A percentile compares a stretch with the other conserved stretches of the same genome.
Conservation (phyloP, 2,113 vertebrate genomes). For the Chauna torquata region DNA sequence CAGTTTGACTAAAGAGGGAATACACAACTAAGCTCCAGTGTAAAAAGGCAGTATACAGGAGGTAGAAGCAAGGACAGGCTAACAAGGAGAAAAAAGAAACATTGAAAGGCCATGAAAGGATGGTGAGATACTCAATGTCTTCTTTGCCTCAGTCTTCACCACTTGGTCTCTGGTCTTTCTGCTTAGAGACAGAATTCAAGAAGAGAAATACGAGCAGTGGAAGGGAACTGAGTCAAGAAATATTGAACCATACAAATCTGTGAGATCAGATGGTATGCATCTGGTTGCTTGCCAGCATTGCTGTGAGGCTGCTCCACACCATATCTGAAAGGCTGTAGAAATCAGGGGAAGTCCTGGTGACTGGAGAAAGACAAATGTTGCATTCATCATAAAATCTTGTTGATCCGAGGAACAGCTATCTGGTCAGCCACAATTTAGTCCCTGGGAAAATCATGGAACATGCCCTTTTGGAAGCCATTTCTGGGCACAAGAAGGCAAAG, state of each 20-base stretch:
- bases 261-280: not conserved
- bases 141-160: not conserved
- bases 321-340: not conserved
- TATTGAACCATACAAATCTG: not conserved
- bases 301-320: not conserved
- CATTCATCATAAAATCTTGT: not conserved
- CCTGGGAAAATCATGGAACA: not conserved
- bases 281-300: not conserved
- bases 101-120: not conserved
- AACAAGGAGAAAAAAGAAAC: not conserved
- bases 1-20: not conserved
- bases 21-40: not conserved
- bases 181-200: not conserved
- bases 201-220: not conserved
- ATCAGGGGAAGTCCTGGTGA: not conserved
- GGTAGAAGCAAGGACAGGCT: not conserved
- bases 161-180: not conserved
- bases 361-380: not conserved
- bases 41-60: not conserved
- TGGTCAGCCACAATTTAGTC: not conserved
- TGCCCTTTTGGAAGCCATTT: not conserved
- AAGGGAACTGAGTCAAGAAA: not conserved
- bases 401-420: not conserved
- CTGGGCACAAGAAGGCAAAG: not conserved
- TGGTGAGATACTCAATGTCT: not conserved